Conservation (phyloP, 2,113 vertebrate species). For the Rhinoptilus africanus region DNA sequence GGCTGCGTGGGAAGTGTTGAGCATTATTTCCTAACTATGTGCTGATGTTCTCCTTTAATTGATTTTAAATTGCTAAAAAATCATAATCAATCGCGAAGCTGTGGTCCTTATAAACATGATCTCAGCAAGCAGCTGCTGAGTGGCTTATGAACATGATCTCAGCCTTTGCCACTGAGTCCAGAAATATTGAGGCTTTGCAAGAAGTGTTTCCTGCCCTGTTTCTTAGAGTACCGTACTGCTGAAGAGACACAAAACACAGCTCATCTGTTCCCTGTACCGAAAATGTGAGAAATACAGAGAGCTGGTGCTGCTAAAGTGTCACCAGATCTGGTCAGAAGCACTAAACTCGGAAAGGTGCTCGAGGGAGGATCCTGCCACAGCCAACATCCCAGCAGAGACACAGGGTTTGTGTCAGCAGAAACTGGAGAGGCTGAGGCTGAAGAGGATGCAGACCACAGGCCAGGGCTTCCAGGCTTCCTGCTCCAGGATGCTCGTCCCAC, state of each 20-base stretch:
- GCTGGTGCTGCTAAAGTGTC: not conserved
- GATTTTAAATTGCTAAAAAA: not conserved
- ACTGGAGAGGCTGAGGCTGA: not conserved
- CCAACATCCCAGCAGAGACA: not conserved
- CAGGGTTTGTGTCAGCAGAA: not conserved
- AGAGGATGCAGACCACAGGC: not conserved
- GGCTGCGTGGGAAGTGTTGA: not conserved
- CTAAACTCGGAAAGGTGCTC: not conserved
- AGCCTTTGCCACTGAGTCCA: not conserved
- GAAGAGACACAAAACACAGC: not conserved
- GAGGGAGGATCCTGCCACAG: not conserved
- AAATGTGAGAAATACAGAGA: not conserved
- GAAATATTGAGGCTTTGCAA: not conserved
- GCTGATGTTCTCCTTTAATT: not conserved
- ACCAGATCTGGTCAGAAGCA: not conserved
- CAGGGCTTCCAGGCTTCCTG: not conserved
- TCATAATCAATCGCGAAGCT: not conserved
- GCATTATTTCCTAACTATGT: not conserved
- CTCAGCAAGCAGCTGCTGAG: not conserved
- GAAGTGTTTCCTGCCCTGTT: not conserved
- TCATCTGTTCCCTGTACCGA: not conserved
- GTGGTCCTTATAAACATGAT: not conserved
- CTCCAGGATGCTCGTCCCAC: not conserved
- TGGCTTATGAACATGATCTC: not conserved
- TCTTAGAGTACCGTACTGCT: not conserved